These are phyloP conservation scores for Anthophora plumipes DNA, from an alignment of 2,888 invertebrate species.

Conservation along the genomic window DNA sequence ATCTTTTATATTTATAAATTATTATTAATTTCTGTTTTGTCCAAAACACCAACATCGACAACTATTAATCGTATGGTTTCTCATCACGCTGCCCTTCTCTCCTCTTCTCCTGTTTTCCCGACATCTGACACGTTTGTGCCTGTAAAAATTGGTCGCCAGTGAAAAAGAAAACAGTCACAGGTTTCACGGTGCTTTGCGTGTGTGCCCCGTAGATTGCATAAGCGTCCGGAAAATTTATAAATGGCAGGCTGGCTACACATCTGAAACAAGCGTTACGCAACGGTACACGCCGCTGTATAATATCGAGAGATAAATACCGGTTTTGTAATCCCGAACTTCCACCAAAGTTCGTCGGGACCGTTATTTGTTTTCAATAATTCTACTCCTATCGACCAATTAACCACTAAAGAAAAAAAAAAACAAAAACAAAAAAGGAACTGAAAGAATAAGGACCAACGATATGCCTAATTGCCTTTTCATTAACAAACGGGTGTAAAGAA, in stretches of 20 bases:
- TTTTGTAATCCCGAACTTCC: constrained; percentile 53
- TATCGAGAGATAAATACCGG: constrained; percentile 64
- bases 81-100: too few species aligned
- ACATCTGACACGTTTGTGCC: constrained; percentile 32
- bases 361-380: constrained; percentile 59
- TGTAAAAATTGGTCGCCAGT: constrained; percentile 45
- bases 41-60: not conserved
- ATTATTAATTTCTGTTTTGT: too few species aligned
- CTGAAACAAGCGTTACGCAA: constrained; percentile 60
- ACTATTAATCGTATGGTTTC: not conserved
- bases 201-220: constrained; percentile 52
- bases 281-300: constrained; percentile 53
- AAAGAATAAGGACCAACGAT: too few species aligned
- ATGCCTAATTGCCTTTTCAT: constrained; percentile 29
- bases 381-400: not conserved
- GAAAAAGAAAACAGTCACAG: constrained; percentile 34
- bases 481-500: constrained; percentile 1
- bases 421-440: not conserved
- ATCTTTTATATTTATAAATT: too few species aligned
- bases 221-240: constrained; percentile 67
- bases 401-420: not conserved
- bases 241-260: constrained; percentile 57
- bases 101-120: constrained; percentile 11
- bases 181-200: constrained; percentile 15
- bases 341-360: constrained; percentile 52